Evolutionary conservation across 2,797 vertebrate species (phyloP).

Genomic region (Hydrolagus colliei): DNA sequence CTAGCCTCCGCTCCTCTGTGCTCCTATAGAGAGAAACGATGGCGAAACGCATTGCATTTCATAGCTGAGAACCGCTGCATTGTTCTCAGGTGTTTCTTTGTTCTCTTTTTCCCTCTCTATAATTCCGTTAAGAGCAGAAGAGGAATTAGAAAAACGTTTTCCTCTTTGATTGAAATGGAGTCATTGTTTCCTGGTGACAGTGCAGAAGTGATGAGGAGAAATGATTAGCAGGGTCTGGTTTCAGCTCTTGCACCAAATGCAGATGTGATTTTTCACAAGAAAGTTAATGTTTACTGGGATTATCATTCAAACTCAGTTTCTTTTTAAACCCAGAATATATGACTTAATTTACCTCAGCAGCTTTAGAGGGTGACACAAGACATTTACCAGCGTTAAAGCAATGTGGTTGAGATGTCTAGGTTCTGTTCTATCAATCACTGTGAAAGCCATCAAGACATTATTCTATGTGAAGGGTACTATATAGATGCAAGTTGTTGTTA

Average conservation of each 20-base stretch:
- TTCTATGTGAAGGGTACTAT: too few relatives aligned
- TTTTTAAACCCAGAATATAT: neutral
- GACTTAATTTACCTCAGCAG: neutral
- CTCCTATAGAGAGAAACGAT: conserved; percentile 39
- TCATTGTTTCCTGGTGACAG: neutral
- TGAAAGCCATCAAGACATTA: neutral
- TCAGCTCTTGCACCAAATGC: neutral
- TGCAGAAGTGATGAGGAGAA: too few relatives aligned
- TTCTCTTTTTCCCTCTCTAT: conserved; percentile 39
- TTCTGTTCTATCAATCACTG: neutral
- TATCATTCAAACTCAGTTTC: neutral
- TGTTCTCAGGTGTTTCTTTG: conserved; percentile 51
- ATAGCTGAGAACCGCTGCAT: conserved; percentile 45
- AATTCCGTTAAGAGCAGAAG: conserved; percentile 49
- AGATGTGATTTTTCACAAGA: conserved; percentile 22
- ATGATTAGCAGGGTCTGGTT: too few relatives aligned
- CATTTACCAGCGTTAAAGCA: neutral
- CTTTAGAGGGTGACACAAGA: neutral
- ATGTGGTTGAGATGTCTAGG: neutral
- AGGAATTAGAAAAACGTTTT: conserved; percentile 42
- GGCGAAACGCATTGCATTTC: conserved; percentile 47
- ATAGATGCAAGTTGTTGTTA: too few relatives aligned
- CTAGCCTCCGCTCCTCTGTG: conserved; percentile 35
- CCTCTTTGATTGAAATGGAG: conserved; percentile 31
- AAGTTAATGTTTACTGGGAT: conserved; percentile 6